These are phyloP conservation scores for Menura novaehollandiae DNA, from an alignment of 2,113 vertebrate species.

Conservation along the genomic window DNA sequence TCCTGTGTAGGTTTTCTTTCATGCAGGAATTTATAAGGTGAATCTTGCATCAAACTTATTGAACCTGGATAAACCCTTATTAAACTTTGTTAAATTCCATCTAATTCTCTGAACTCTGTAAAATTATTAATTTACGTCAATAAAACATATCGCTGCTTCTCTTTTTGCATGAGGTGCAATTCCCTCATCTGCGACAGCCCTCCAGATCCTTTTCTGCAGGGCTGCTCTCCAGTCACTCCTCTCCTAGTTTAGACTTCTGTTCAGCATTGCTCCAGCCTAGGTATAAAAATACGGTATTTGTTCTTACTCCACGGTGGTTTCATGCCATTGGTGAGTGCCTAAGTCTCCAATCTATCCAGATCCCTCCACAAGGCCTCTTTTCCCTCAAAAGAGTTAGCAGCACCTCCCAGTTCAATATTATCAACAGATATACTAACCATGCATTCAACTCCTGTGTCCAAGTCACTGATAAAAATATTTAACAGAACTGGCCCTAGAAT, in stretches of 20 bases:
- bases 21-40: not conserved
- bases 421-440: not conserved
- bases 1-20: not conserved
- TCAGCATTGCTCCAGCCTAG: accelerated
- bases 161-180: not conserved
- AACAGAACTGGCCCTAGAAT: not conserved
- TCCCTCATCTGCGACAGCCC: no score
- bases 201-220: not conserved
- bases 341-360: not conserved
- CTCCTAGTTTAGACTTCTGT: not conserved
- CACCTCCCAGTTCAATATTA: not conserved
- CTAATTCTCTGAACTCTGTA: not conserved
- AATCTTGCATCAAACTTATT: not conserved
- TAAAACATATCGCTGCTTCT: not conserved
- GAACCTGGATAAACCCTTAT: not conserved
- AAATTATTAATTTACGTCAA: not conserved
- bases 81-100: not conserved
- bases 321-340: accelerated
- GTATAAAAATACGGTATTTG: not conserved
- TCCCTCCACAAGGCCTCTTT: not conserved
- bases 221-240: not conserved
- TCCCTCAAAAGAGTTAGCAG: not conserved
- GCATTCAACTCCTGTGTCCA: not conserved
- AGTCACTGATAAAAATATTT: not conserved
- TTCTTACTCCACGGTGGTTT: no score